Base-by-base conservation (phyloP, 2,113 vertebrate species). In the Uria lomvia region DNA sequence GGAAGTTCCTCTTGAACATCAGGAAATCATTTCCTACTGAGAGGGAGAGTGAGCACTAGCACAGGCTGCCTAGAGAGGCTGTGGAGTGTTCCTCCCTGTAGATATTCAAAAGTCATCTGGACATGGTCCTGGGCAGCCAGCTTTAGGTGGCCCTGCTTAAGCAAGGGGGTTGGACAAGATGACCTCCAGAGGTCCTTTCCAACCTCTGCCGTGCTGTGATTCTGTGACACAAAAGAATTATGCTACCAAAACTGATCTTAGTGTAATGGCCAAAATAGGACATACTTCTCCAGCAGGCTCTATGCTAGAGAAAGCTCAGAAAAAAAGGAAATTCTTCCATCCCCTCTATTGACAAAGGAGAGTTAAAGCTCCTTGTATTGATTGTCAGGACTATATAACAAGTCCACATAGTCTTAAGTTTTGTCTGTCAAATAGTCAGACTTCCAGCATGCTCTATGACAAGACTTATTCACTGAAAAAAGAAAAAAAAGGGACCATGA, bases 41-140 rank as follows among this genome's bases (percentile, higher is more conserved):
- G 20, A 40, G 7, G 19, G 4, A 42, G 5, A 34, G 32, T n/a
- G 12, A 66, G 11, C 66, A 34, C 32, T 45, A 16, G 22, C 24
- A 77, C 30, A 79, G 19, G 11, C 12, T 74, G 17, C 42, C 27
- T 15, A 36, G 27, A 47, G 20, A 26, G 3, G 6, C 12, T 78
- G 12, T 42, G 22, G 27, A 72, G 5, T 49, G 17, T 45, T 11
- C 2, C 12, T 68, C 38, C 12, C 9, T 38, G 24, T 14, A 81
- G 30, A 17, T 34, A 52, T 20, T 78, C 7, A 47, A 60, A 85
- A 88, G 15, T 5, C 2, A 2, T 21, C 26, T 58, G 13, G 17
- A 77, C 4, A 8, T 0, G 0, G 9, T 55, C 15, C 27, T 85
- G 6, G 19, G 11, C 7, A 71, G 66, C 0, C 15, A 74, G 26